Percentiles rank a stretch among this genome's conserved stretches.
phyloP scores from a whole-genome alignment of 1,140 invertebrate species.

The Diabrotica undecimpunctata region DNA sequence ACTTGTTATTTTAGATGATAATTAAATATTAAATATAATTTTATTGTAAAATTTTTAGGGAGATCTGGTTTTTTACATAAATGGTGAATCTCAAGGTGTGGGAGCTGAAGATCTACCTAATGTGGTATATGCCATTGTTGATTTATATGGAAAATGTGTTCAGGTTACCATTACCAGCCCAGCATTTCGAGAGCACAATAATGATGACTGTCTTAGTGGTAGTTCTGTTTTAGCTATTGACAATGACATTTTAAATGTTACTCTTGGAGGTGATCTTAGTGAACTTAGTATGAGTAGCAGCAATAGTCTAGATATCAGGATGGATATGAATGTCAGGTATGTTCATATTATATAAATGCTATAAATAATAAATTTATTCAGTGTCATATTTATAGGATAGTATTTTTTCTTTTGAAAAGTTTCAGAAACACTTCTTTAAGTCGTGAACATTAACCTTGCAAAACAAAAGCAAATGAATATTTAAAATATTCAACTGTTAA shows the following conservation, averaged over 20 bases:
- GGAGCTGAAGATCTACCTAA: conserved; percentile 74
- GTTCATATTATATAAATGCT: not conserved
- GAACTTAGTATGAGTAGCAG: conserved; percentile 47
- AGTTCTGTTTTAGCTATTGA: conserved; percentile 47
- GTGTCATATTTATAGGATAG: too few relatives aligned
- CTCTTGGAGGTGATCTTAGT: conserved; percentile 44
- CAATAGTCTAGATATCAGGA: conserved; percentile 47
- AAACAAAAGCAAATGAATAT: too few relatives aligned
- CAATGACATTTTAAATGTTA: conserved; percentile 47
- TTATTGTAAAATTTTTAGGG: conserved; percentile 53
- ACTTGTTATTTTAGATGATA: not conserved
- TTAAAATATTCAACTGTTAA: too few relatives aligned
- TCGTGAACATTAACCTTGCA: too few relatives aligned
- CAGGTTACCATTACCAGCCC: conserved; percentile 69
- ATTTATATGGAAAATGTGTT: conserved; percentile 90
- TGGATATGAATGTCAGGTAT: conserved; percentile 47
- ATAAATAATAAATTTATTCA: too few relatives aligned
- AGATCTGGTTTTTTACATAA: conserved; percentile 85
- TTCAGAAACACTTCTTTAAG: too few relatives aligned
- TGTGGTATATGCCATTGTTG: conserved; percentile 79
- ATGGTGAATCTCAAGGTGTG: conserved; percentile 82
- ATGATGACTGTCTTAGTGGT: conserved; percentile 47
- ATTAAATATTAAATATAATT: not conserved
- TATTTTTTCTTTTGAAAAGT: too few relatives aligned
- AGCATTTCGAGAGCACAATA: conserved; percentile 43